Evolutionary conservation across 1,140 invertebrate species (phyloP), one percentile per base, ranked within the genome.

Genomic region (Drosophila virilis): DNA sequence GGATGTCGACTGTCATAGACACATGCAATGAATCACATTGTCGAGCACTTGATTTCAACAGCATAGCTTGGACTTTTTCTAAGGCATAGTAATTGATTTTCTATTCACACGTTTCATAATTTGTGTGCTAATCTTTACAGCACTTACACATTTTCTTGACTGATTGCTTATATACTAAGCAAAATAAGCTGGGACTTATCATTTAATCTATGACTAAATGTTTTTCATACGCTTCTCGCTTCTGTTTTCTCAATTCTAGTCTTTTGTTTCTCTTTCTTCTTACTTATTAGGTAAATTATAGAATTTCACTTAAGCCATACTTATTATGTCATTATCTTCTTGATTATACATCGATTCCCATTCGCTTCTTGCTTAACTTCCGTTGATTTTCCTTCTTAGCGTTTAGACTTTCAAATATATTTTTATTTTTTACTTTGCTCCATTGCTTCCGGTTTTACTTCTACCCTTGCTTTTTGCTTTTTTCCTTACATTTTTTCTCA

Each of bases 1-100:
- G 28, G 43, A 48, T 42, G 40, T 45, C 45, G 28, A 22, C n/a
- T 59, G 62, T 52, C 52, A 66, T 9, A 38, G 59, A 45, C 61
- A 59, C 61, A 59, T 9, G 15, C 54, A 45, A 50, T 28, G 45
- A 38, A 50, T 33, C 17, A 54, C 13, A 38, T 58, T 52, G 22
- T 13, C 45, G 22, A 51, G 15, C 10, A 37, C 28, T 70, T 43
- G 61, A 51, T 12, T 52, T 38, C 6, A 12, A 10, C 5, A 12
- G 10, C 35, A 12, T 2, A 8, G 43, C n/a, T 1, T 1, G 7
- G 50, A 51, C n/a, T 10, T 13, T 10, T 2, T 13, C 32, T 8
- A 8, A 37, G 2, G 13, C 32, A 52, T 5, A 37, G n/a, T 33
- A 37, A 52, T 52, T 52, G 12, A 37, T 6, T 52, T 13, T 15